phyloP scores from a whole-genome alignment of 1,140 invertebrate genomes.

The Listronotus oregonensis region DNA sequence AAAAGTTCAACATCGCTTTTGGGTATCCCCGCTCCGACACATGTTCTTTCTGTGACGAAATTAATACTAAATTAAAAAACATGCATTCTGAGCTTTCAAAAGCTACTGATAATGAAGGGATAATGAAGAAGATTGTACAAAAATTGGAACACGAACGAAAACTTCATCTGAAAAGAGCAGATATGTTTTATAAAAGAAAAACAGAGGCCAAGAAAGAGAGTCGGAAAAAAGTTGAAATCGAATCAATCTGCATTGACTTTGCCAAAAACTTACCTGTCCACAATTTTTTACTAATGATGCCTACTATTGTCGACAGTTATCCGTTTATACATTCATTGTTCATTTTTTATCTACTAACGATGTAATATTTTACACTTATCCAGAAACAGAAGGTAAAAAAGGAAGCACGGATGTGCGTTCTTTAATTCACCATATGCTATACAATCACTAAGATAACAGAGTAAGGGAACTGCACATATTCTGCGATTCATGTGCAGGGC shows the following conservation, averaged over 20 bases:
- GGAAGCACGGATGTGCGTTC: slow-evolving; percentile 42
- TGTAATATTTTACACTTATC: slow-evolving; percentile 41
- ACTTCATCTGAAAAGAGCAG: slow-evolving; percentile 8
- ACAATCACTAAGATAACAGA: slow-evolving; percentile 7
- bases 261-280: slow-evolving; percentile 40
- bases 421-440: slow-evolving; percentile 42
- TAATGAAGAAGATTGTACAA: too few relatives aligned
- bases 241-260: too few relatives aligned
- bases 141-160: slow-evolving; percentile 2
- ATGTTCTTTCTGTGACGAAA: too few relatives aligned
- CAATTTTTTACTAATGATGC: slow-evolving; percentile 46
- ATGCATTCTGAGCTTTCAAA: too few relatives aligned
- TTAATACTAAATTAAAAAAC: too few relatives aligned
- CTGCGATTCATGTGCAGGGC: slow-evolving; percentile 5
- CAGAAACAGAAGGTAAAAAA: slow-evolving; percentile 43
- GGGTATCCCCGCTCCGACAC: too few relatives aligned
- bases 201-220: too few relatives aligned
- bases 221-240: too few relatives aligned
- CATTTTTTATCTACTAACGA: slow-evolving; percentile 34
- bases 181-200: slow-evolving; percentile 1
- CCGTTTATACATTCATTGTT: slow-evolving; percentile 44
- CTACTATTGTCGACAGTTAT: slow-evolving; percentile 46
- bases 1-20: too few relatives aligned
- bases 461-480: not conserved
- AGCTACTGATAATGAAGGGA: too few relatives aligned